Conservation (phyloP, 2,113 vertebrate genomes). For the Taurulus bubalis region DNA sequence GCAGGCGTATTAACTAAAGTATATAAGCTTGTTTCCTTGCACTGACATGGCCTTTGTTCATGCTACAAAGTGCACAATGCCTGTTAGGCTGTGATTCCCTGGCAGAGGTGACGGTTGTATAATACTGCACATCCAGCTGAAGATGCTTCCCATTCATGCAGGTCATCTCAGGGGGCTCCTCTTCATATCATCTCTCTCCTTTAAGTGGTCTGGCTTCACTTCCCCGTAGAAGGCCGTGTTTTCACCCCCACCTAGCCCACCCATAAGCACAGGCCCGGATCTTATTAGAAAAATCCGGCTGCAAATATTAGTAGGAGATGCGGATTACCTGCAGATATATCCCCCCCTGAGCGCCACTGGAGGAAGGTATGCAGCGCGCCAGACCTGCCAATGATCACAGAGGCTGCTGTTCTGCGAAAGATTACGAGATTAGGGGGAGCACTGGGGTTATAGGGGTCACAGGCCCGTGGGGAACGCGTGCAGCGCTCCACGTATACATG, state of each 20-base stretch:
- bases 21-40: conserved; percentile 25
- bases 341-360: conserved; percentile 35
- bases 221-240: conserved; percentile 46
- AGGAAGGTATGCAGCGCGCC: conserved; percentile 61
- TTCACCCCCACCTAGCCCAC: conserved; percentile 33
- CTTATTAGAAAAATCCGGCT: conserved; percentile 56
- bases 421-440: conserved; percentile 73
- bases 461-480: conserved; percentile 36
- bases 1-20: conserved; percentile 20
- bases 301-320: conserved; percentile 62
- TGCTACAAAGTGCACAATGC: conserved; percentile 16
- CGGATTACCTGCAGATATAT: conserved; percentile 70
- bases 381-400: conserved; percentile 75
- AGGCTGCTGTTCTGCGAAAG: conserved; percentile 69
- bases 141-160: conserved; percentile 25
- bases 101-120: conserved; percentile 14
- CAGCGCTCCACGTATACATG: conserved; percentile 23
- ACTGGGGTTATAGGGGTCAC: conserved; percentile 60
- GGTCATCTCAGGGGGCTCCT: conserved; percentile 43
- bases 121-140: conserved; percentile 14
- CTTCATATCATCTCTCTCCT: conserved; percentile 34
- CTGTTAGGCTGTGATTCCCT: conserved; percentile 33
- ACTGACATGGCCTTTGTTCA: conserved; percentile 20
- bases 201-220: conserved; percentile 37
- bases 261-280: conserved; percentile 28